Percentiles rank a stretch among this genome's conserved stretches.
Evolutionary conservation across 2,888 invertebrate genomes (phyloP).

Genomic region (Mesoligia furuncula): DNA sequence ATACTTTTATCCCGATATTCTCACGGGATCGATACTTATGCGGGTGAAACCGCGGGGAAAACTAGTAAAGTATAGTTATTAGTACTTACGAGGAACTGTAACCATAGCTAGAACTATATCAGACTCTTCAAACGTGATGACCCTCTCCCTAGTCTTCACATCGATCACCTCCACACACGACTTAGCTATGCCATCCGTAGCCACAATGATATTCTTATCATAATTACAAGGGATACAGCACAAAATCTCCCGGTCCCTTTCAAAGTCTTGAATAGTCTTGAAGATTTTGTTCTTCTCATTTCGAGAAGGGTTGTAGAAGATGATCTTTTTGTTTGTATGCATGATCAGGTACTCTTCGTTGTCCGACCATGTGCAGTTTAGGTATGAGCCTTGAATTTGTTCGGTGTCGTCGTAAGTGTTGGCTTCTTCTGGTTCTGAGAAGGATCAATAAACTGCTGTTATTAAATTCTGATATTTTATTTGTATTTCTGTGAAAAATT

Average conservation of each 20-base stretch:
- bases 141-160: constrained; percentile 77
- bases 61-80: neutral
- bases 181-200: constrained; percentile 70
- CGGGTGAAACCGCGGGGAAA: too few species aligned
- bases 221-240: constrained; percentile 82
- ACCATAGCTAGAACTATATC: constrained; percentile 80
- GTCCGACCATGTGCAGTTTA: constrained; percentile 85
- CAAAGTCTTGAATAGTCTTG: constrained; percentile 76
- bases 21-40: too few species aligned
- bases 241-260: constrained; percentile 76
- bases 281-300: constrained; percentile 67
- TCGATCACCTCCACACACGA: constrained; percentile 78
- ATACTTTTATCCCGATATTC: too few species aligned
- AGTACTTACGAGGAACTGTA: constrained; percentile 81
- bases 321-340: constrained; percentile 82
- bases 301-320: constrained; percentile 79
- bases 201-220: constrained; percentile 80
- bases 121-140: constrained; percentile 79
- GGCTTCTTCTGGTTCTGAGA: constrained; percentile 81
- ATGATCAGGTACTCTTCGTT: constrained; percentile 80
- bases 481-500: neutral
- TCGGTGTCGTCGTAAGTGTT: constrained; percentile 78
- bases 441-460: neutral
- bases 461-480: neutral
- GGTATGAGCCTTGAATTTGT: constrained; percentile 78